phyloP scores from a whole-genome alignment of 2,113 vertebrate species.

The Corythaeola cristata region DNA sequence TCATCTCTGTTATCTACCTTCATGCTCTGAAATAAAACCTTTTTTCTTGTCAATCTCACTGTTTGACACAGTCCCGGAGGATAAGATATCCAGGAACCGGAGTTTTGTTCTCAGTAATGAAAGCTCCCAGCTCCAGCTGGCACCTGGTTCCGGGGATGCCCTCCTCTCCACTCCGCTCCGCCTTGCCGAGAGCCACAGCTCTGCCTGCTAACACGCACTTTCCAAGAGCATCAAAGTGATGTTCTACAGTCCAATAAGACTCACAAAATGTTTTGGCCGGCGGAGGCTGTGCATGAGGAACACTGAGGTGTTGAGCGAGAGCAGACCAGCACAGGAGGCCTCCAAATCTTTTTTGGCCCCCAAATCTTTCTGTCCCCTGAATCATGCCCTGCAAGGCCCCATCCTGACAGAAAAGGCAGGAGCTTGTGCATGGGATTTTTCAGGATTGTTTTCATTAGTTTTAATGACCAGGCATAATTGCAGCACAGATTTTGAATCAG shows the following conservation, averaged over 20 bases:
- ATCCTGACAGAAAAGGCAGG: background rate
- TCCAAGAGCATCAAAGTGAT: background rate
- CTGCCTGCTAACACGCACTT: background rate
- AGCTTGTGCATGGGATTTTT: background rate
- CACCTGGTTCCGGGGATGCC: background rate
- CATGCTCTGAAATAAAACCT: background rate
- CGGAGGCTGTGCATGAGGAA: background rate
- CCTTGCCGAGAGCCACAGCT: background rate
- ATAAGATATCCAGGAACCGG: background rate
- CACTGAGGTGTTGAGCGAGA: background rate
- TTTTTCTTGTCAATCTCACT: background rate
- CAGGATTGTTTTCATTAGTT: background rate
- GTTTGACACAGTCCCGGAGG: background rate
- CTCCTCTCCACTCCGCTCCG: background rate
- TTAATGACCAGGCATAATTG: background rate
- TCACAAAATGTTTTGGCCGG: background rate
- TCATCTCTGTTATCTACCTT: rapidly evolving
- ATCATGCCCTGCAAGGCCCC: background rate
- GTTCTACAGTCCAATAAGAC: background rate
- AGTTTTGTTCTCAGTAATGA: background rate
- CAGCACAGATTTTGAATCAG: background rate
- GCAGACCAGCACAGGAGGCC: rapidly evolving
- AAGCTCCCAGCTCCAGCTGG: background rate
- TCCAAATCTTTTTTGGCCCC: background rate
- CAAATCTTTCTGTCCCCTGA: background rate